Conservation (phyloP, 2,797 vertebrate species). For the Schizopygopsis malacanthus region DNA sequence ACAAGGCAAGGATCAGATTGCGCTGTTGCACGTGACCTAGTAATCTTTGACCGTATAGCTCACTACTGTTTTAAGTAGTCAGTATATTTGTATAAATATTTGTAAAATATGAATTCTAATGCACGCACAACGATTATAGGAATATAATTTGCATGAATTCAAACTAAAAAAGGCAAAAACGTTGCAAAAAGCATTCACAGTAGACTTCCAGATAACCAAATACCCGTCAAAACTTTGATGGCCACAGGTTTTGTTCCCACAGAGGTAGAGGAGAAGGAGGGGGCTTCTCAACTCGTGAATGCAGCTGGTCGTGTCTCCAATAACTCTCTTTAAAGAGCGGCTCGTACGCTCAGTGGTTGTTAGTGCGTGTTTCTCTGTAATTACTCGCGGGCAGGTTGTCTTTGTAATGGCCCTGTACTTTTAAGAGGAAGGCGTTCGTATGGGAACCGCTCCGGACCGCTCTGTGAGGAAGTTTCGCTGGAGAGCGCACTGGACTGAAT, state of each 20-base stretch:
- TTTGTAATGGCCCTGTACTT: constrained; percentile 26
- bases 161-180: background rate
- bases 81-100: too few species aligned
- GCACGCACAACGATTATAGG: background rate
- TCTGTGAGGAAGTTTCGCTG: constrained; percentile 52
- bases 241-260: constrained; percentile 37
- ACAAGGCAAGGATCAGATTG: constrained; percentile 20
- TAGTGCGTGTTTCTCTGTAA: constrained; percentile 47
- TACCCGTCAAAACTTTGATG: constrained; percentile 10
- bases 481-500: constrained; percentile 47
- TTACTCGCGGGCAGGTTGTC: constrained; percentile 39
- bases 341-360: constrained; percentile 9
- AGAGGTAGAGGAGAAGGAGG: background rate
- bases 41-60: background rate
- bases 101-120: background rate
- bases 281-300: constrained; percentile 16
- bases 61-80: background rate
- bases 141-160: background rate
- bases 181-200: background rate
- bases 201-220: background rate
- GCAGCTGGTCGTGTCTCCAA: constrained; percentile 53
- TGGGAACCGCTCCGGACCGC: constrained; percentile 20
- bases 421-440: constrained; percentile 27
- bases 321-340: constrained; percentile 47
- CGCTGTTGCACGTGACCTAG: constrained; percentile 19